Evolutionary conservation across 2,888 invertebrate species (phyloP).

Genomic region (Xestia rhomboidea): DNA sequence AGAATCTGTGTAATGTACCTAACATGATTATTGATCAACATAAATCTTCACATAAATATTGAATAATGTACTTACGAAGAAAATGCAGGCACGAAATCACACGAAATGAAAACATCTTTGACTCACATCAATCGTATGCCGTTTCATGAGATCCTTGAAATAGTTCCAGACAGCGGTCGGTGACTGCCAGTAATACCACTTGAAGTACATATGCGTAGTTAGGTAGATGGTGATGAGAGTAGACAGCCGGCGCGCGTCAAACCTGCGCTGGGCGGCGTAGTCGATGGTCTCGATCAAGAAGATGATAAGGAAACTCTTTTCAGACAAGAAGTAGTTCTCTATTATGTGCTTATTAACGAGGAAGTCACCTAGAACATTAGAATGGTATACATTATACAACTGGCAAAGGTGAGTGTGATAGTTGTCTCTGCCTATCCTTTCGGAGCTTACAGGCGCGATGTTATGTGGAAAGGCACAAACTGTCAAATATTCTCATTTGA

Average conservation of each 20-base stretch:
- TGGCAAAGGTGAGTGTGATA: background rate
- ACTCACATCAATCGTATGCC: slow-evolving; percentile 82
- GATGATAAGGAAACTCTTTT: slow-evolving; percentile 78
- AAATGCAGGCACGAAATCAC: background rate
- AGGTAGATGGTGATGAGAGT: slow-evolving; percentile 82
- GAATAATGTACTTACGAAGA: background rate
- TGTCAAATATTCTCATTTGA: too few species aligned
- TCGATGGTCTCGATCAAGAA: slow-evolving; percentile 78
- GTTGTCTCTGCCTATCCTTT: background rate
- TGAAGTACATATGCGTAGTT: slow-evolving; percentile 80
- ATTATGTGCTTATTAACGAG: slow-evolving; percentile 80
- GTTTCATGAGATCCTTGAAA: slow-evolving; percentile 84
- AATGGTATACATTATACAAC: background rate
- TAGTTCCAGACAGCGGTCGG: slow-evolving; percentile 80
- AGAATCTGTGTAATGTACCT: too few species aligned
- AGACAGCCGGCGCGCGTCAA: slow-evolving; percentile 78
- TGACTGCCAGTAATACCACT: slow-evolving; percentile 83
- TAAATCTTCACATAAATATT: background rate
- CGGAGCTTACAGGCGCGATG: background rate
- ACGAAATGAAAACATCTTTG: background rate
- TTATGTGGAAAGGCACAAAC: background rate
- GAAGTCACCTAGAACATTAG: slow-evolving; percentile 67
- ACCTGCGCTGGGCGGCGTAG: slow-evolving; percentile 82
- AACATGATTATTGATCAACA: too few species aligned
- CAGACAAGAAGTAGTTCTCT: slow-evolving; percentile 76